Evolutionary conservation across 2,113 vertebrate genomes (phyloP), one percentile per base, ranked within the genome.

Genomic region (Emydocephalus ijimae): DNA sequence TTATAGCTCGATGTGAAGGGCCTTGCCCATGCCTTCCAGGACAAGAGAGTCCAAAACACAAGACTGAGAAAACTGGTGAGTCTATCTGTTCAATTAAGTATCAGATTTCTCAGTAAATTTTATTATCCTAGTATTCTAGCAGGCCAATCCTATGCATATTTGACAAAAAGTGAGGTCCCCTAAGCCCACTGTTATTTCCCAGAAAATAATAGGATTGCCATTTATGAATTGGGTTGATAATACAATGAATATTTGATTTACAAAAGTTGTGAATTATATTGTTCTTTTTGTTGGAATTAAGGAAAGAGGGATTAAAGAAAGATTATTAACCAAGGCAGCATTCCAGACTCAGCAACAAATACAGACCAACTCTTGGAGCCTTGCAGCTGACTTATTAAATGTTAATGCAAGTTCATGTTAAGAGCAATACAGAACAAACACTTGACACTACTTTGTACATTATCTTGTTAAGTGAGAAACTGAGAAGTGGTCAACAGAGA

Each of bases 21-120:
- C 97, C 98, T 26, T 99, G 99, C 91, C 99, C 99, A 0, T 99
- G 99, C 94, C 97, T 98, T 89, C 98, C 98, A 0, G 98, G 98
- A 92, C 98, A 97, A 29, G 98, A 98, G 91, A 96, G 96, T 43
- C 95, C 96, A 89, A 98, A 97, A 92, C 97, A 97, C 91, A 98
- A 96, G 96, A 48, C 11, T 0, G 98, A 98, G 86, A 99, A 98
- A 96, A 96, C 97, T 4, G 98, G 99, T 99, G 95, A 98, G 98
- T 98, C 87, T 43, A 81, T 1, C 39, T 92, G 2, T 39, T 92
- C 57, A 18, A 48, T 94, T 26, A 56, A 92, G 1, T 94, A 64
- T 26, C 4, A 59, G 18, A 12, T 85, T 52, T 89, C 23, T 26
- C 91, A 29, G 0, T 59, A 93, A 9, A 6, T 95, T n/a, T 52